Base-by-base conservation (phyloP, 1,140 invertebrate genomes). In the Bombus balteatus region DNA sequence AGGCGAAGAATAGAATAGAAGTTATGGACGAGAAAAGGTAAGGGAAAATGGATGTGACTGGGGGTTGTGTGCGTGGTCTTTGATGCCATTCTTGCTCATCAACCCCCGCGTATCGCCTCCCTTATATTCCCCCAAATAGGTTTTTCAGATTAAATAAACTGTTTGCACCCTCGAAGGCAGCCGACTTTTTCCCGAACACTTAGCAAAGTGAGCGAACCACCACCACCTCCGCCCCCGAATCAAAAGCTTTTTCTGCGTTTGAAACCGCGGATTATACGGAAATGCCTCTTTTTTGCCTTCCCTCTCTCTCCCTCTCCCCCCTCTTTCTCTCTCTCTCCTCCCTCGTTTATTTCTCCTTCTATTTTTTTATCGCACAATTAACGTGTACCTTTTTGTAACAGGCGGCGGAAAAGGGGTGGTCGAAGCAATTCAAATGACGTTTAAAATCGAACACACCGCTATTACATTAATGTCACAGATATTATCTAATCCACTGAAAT, bases 141-240 rank as follows among this genome's bases (percentile, higher is more conserved):
- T 82, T 91, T 90, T 90, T 82, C 74, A 83, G 66, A 90, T 88
- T 86, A 88, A 79, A 90, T 84, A 90, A 88, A 90, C 89, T 83
- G 87, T 88, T 88, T 88, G 77, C 86, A 88, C 83, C 74, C 76
- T 90, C 83, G 72, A 83, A 83, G 72, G 59, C 66, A 43, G 32
- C 79, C 43, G 59, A 81, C 65, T 83, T 83, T 90, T 72, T 68
- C 65, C 65, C 34, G 37, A 68, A 75, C 65, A 37, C 66, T 80
- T 80, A 32, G 76, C 77, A 72, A 80, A 85, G 83, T 59, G 83
- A 72, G 68, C 77, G 77, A 80, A 37, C 72, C 47, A 70, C 65
- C 65, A n/a, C 37, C 73, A 37, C 59, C 59, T n/a, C 8, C 34
- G 34, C 39, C 37, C n/a, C 37, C 76, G 77, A 80, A 85, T 85